These are phyloP conservation scores for Willowsia nigromaculata DNA, from an alignment of 2,888 invertebrate genomes.

Conservation along the genomic window DNA sequence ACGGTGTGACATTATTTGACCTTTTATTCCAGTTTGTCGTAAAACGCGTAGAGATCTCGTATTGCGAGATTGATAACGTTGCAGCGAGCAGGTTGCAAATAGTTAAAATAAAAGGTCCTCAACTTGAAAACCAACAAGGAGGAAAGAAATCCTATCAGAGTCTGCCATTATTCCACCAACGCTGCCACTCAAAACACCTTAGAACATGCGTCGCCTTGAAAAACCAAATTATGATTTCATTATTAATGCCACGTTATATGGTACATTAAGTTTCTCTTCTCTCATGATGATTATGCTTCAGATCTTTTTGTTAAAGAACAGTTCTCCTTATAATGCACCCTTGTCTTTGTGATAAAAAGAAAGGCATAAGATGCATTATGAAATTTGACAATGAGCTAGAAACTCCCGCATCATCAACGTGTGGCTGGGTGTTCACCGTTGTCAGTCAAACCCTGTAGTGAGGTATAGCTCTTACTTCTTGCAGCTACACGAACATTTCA, in stretches of 20 bases:
- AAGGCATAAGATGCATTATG: neutral
- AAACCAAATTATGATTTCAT: neutral
- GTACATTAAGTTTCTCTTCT: constrained; percentile 30
- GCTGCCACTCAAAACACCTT: neutral
- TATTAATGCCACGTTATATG: constrained; percentile 44
- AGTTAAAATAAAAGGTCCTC: neutral
- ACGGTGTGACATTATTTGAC: constrained; percentile 37
- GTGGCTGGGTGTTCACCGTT: no score
- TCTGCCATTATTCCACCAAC: neutral
- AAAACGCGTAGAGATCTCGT: neutral
- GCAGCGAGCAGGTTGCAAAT: neutral
- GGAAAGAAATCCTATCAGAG: neutral
- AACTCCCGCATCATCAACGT: constrained; percentile 30
- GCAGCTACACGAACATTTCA: neutral
- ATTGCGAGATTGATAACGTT: neutral
- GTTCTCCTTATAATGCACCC: neutral
- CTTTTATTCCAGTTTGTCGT: constrained; percentile 22
- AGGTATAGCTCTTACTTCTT: no score
- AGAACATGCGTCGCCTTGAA: neutral
- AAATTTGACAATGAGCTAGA: neutral
- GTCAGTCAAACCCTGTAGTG: no score
- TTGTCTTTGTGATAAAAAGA: neutral
- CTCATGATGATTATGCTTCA: neutral
- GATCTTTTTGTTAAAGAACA: neutral
- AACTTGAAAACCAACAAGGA: neutral